Percentiles rank a stretch among this genome's conserved stretches.
Evolutionary conservation across 2,797 vertebrate genomes (phyloP).

Genomic region (Dryobates pubescens): DNA sequence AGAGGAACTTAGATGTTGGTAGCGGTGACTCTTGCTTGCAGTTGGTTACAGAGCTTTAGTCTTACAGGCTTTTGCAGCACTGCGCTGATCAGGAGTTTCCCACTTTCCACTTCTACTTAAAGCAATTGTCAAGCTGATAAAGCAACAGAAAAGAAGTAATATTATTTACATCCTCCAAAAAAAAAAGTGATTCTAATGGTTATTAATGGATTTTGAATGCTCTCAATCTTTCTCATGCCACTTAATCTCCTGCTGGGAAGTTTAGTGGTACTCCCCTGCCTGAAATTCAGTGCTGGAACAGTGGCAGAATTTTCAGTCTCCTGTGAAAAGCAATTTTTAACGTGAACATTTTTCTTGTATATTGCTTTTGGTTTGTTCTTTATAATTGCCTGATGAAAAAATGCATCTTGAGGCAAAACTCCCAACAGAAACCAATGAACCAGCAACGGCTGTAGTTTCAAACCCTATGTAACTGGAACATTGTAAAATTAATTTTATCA

Average conservation of each 20-base stretch:
- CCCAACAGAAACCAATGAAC: not conserved
- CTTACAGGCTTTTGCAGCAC: not conserved
- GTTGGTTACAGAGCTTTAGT: not conserved
- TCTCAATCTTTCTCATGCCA: not conserved
- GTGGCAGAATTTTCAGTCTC: not conserved
- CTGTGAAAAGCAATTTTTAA: not conserved
- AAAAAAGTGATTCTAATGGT: not conserved
- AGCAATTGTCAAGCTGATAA: not conserved
- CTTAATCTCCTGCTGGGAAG: not conserved
- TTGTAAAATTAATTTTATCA: not conserved
- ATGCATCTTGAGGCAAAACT: not conserved
- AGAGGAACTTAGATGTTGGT: not conserved
- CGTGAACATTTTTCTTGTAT: not conserved
- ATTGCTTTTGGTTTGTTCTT: not conserved
- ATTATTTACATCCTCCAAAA: not conserved
- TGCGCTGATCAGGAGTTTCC: not conserved
- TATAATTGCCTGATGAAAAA: not conserved
- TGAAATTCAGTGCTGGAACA: not conserved
- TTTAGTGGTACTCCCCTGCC: not conserved
- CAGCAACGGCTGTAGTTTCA: not conserved
- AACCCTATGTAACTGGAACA: not conserved
- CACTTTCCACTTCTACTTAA: not conserved
- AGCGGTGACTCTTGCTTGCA: not conserved
- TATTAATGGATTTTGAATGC: not conserved
- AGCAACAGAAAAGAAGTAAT: not conserved